These are phyloP conservation scores for Pandemis corylana DNA, from an alignment of 2,888 invertebrate genomes.

Conservation along the genomic window DNA sequence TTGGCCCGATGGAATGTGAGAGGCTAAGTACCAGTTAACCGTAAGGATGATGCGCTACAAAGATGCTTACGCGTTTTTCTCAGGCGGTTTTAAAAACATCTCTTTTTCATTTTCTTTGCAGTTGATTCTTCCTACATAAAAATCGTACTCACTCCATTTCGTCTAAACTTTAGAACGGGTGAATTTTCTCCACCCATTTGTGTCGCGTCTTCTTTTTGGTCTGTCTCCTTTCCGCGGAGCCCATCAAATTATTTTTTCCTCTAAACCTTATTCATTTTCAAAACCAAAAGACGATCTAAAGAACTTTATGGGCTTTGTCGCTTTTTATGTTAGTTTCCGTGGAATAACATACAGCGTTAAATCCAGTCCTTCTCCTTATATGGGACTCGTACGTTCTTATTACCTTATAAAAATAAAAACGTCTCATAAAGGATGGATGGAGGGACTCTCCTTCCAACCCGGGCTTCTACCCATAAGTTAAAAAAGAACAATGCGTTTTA, in stretches of 20 bases:
- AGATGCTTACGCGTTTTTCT: too few relatives aligned
- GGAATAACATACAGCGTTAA: constrained; percentile 8
- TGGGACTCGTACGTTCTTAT: constrained; percentile 18
- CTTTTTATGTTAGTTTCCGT: constrained; percentile 7
- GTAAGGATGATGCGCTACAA: background rate
- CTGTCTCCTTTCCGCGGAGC: too few relatives aligned
- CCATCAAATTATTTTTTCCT: background rate
- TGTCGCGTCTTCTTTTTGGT: too few relatives aligned
- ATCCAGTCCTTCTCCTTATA: constrained; percentile 12
- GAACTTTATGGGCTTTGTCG: background rate
- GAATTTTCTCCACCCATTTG: too few relatives aligned
- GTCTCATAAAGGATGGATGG: constrained; percentile 14
- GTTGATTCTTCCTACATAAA: too few relatives aligned
- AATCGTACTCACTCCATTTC: too few relatives aligned
- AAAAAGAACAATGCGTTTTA: background rate
- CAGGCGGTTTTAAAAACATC: too few relatives aligned
- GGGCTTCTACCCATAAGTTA: background rate
- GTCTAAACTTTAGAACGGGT: too few relatives aligned
- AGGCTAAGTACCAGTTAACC: constrained; percentile 43
- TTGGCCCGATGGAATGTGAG: constrained; percentile 4
- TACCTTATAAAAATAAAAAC: constrained; percentile 22
- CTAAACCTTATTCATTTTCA: background rate
- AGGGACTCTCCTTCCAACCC: constrained; percentile 4
- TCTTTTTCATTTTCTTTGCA: too few relatives aligned
- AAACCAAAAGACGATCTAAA: background rate